Percentiles rank a stretch among this genome's conserved stretches.
phyloP scores from a whole-genome alignment of 1,140 invertebrate genomes.

The Neoseiulus cucumeris region DNA sequence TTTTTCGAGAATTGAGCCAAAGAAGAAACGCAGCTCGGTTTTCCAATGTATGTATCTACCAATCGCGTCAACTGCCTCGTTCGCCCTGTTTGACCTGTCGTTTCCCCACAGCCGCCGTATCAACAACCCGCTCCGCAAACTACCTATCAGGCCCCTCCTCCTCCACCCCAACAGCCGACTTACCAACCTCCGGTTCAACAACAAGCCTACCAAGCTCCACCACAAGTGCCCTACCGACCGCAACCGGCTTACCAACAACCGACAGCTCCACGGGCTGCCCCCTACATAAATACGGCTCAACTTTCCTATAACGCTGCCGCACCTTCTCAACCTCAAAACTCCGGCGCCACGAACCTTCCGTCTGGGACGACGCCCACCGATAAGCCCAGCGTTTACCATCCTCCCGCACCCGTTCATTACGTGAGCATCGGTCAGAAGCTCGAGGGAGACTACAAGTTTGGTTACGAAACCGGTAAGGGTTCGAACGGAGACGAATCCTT shows the following conservation, averaged over 20 bases:
- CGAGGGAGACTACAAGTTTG: slow-evolving; percentile 12
- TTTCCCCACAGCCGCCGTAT: too few species aligned
- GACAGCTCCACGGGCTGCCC: neutral
- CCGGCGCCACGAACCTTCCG: neutral
- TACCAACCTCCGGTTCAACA: neutral
- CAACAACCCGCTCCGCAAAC: neutral
- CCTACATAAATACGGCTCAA: slow-evolving; percentile 4
- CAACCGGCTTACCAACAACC: neutral
- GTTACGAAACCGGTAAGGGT: slow-evolving; percentile 1
- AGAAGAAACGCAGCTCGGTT: too few species aligned
- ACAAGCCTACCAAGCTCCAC: neutral
- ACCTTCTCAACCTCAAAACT: neutral
- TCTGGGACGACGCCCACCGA: neutral
- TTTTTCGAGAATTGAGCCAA: too few species aligned
- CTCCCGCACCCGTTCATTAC: neutral
- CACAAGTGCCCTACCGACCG: neutral
- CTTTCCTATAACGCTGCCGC: neutral
- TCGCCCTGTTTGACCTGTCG: too few species aligned
- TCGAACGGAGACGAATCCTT: slow-evolving; percentile 4
- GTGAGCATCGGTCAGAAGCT: slow-evolving; percentile 5
- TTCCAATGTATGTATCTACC: too few species aligned
- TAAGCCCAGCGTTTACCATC: neutral
- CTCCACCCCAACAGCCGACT: neutral
- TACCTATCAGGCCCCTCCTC: neutral
- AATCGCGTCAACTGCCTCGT: too few species aligned